phyloP scores from a whole-genome alignment of 2,888 invertebrate species.

The Hermaeophaga mercurialis region DNA sequence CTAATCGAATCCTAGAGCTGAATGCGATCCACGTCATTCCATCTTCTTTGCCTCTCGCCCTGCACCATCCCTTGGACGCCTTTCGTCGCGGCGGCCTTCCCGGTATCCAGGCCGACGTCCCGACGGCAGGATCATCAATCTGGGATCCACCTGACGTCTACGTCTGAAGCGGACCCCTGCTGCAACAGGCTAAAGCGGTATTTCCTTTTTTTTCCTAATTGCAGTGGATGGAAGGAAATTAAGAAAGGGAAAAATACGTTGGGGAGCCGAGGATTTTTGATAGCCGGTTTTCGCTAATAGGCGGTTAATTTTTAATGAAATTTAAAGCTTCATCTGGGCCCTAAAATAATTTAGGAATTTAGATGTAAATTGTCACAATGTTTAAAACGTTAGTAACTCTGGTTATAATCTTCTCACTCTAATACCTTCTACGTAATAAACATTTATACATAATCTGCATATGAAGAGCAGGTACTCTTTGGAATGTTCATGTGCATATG shows the following conservation, averaged over 20 bases:
- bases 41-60: not conserved
- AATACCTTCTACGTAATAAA: no score
- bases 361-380: no score
- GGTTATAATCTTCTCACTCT: no score
- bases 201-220: slow-evolving; percentile 6
- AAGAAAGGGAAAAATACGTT: not conserved
- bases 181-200: slow-evolving; percentile 5
- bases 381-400: no score
- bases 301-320: no score
- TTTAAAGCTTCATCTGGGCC: no score
- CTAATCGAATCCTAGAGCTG: not conserved
- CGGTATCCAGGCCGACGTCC: not conserved
- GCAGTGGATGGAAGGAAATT: not conserved
- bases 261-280: no score
- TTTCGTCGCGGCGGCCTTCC: not conserved
- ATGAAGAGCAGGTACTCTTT: no score
- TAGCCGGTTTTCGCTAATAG: no score
- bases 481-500: no score
- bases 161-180: not conserved
- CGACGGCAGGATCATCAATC: slow-evolving; percentile 8
- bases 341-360: no score
- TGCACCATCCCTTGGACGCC: not conserved
- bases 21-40: not conserved
- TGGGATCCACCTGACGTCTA: slow-evolving; percentile 5
- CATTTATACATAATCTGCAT: no score